phyloP scores from a whole-genome alignment of 2,797 vertebrate genomes.

The Eulemur coronatus region DNA sequence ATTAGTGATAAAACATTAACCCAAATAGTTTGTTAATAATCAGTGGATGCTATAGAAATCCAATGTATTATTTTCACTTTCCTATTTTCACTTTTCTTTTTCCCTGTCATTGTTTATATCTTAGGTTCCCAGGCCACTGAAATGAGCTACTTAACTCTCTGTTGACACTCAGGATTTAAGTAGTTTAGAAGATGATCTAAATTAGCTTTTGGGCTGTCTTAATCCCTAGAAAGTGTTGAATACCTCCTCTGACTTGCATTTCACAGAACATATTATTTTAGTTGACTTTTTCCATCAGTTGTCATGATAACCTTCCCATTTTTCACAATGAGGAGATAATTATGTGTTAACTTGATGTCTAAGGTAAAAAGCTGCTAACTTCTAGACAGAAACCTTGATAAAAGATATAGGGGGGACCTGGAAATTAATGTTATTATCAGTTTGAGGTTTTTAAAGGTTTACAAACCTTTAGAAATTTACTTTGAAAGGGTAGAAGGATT shows the following conservation, averaged over 20 bases:
- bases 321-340: constrained; percentile 36
- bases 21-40: neutral
- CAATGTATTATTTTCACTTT: neutral
- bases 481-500: neutral
- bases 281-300: neutral
- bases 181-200: neutral
- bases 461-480: neutral
- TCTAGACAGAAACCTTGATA: neutral
- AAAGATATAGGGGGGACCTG: neutral
- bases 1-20: neutral
- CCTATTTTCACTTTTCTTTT: neutral
- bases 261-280: neutral
- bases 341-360: neutral
- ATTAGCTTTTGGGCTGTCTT: neutral
- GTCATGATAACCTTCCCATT: constrained; percentile 18
- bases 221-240: neutral
- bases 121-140: neutral
- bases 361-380: neutral
- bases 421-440: neutral
- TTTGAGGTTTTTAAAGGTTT: neutral
- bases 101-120: neutral
- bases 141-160: neutral
- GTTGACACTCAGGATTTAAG: neutral
- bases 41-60: neutral
- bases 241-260: neutral